Percentiles rank a stretch among this genome's conserved stretches.
Evolutionary conservation across 2,797 vertebrate species (phyloP).

Genomic region (Eupleurogrammus muticus): DNA sequence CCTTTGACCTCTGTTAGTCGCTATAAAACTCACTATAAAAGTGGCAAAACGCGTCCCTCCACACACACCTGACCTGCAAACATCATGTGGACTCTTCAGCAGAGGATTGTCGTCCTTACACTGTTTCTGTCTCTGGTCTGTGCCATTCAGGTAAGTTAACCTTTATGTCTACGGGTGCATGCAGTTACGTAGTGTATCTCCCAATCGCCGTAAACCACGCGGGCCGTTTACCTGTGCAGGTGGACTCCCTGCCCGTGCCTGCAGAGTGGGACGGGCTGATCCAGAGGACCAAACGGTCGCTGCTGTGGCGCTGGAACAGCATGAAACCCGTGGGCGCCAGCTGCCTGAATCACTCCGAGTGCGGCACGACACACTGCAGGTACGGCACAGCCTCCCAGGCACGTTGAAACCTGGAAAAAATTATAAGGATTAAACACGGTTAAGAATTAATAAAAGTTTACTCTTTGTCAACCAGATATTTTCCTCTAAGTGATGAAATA

Average conservation of each 20-base stretch:
- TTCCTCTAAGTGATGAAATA: background rate
- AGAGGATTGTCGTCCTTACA: slow-evolving; percentile 57
- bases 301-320: slow-evolving; percentile 87
- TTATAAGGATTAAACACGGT: background rate
- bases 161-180: background rate
- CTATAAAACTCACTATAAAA: slow-evolving; percentile 76
- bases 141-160: slow-evolving; percentile 73
- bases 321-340: slow-evolving; percentile 82
- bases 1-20: slow-evolving; percentile 48
- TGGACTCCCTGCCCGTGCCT: slow-evolving; percentile 69
- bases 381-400: slow-evolving; percentile 32
- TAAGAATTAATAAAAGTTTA: background rate
- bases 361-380: slow-evolving; percentile 85
- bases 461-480: background rate
- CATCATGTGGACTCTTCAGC: slow-evolving; percentile 67
- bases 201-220: background rate
- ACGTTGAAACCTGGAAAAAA: background rate
- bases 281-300: slow-evolving; percentile 80
- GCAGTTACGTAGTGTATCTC: background rate
- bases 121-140: slow-evolving; percentile 70
- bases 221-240: slow-evolving; percentile 60
- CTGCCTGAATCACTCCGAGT: slow-evolving; percentile 81
- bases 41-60: too few species aligned
- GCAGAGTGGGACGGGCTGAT: slow-evolving; percentile 72
- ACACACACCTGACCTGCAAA: background rate